Evolutionary conservation across 2,888 invertebrate genomes (phyloP).

Genomic region (Uloborus plumipes): DNA sequence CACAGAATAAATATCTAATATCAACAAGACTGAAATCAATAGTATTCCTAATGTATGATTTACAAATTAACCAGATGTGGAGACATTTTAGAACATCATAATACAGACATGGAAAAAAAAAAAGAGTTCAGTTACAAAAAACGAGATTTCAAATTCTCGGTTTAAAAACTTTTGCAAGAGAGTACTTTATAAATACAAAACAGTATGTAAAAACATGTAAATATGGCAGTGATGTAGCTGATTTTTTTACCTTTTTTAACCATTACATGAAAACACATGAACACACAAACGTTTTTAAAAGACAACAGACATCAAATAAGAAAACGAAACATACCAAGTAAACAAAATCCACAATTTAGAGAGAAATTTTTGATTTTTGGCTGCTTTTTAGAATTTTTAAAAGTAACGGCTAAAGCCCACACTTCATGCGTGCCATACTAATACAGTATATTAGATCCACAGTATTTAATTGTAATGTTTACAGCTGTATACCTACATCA

Average conservation of each 20-base stretch:
- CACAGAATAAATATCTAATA: too few relatives aligned
- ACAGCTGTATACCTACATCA: too few relatives aligned
- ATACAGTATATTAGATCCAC: too few relatives aligned
- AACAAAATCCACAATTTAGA: neutral
- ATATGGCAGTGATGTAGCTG: conserved; percentile 59
- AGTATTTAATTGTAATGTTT: too few relatives aligned
- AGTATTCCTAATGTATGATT: neutral
- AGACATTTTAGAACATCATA: too few relatives aligned
- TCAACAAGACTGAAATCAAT: too few relatives aligned
- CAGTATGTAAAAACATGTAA: conserved; percentile 29
- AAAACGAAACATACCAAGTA: neutral
- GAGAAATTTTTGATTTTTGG: neutral
- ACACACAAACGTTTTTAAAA: conserved; percentile 10
- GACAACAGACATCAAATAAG: neutral
- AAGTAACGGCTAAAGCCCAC: neutral
- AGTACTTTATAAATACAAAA: conserved; percentile 39
- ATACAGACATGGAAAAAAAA: too few relatives aligned
- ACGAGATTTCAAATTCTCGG: neutral
- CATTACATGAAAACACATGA: conserved; percentile 28
- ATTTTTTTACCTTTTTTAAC: conserved; percentile 24
- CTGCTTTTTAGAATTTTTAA: neutral
- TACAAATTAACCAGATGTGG: neutral
- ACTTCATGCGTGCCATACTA: too few relatives aligned
- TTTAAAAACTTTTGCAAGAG: conserved; percentile 32
- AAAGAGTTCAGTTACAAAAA: too few relatives aligned